A percentile compares a stretch with the other conserved stretches of the same genome.
Conservation (phyloP, 1,140 invertebrate genomes). For the Frieseomelitta varia region DNA sequence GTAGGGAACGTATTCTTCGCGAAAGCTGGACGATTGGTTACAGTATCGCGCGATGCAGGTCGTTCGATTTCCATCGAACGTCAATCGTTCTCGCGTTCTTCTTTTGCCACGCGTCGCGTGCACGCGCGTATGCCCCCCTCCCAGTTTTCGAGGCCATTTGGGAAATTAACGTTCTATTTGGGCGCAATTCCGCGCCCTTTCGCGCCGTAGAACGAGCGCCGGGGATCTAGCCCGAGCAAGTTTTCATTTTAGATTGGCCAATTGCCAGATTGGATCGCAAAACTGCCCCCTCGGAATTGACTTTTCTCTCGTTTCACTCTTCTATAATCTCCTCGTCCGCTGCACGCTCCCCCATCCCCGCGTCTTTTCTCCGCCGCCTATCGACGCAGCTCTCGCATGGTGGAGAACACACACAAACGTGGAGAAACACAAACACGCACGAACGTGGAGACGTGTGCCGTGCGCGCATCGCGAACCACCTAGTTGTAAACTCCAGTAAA, state of each 20-base stretch:
- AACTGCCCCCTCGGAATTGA: constrained; percentile 58
- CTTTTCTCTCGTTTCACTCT: constrained; percentile 48
- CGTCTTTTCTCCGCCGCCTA: constrained; percentile 16
- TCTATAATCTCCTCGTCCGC: constrained; percentile 36
- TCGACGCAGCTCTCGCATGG: too few species aligned
- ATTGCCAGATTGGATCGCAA: constrained; percentile 63
- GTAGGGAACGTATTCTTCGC: not conserved
- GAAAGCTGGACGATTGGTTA: not conserved
- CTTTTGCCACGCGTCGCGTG: too few species aligned
- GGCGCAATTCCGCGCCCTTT: constrained; percentile 26
- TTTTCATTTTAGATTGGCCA: constrained; percentile 62
- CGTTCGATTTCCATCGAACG: not conserved
- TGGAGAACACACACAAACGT: not conserved
- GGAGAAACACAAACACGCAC: not conserved
- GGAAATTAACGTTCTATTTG: constrained; percentile 42
- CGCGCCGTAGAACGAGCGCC: not conserved
- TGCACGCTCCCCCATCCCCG: not conserved
- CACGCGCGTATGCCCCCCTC: not conserved
- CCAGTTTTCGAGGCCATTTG: not conserved
- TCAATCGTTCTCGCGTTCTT: too few species aligned
- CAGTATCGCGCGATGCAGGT: not conserved
- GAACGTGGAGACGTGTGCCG: not conserved
- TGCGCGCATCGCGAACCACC: constrained; percentile 2
- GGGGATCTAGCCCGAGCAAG: constrained; percentile 42
- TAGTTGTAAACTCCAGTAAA: constrained; percentile 21